Evolutionary conservation across 2,113 vertebrate species (phyloP).

Genomic region (Taxidea taxus): DNA sequence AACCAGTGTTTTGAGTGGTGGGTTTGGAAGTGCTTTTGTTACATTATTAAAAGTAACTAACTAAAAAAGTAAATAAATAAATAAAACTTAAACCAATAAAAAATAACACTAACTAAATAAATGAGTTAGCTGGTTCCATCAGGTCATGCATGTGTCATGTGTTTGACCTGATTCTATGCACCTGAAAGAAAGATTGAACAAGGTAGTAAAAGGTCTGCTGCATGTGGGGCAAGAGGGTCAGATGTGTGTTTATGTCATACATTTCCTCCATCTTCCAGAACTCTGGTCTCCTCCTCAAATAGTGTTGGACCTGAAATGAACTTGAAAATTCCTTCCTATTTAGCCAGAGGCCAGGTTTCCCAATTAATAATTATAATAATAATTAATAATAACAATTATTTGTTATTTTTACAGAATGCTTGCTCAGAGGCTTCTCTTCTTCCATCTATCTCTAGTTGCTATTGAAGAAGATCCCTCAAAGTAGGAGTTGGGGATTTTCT

Average conservation of each 20-base stretch:
- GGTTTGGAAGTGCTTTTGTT: neutral
- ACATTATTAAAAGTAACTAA: neutral
- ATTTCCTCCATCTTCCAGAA: neutral
- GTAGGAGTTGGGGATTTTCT: neutral
- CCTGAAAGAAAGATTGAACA: neutral
- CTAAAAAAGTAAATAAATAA: neutral
- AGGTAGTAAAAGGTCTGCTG: neutral
- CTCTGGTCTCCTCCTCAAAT: neutral
- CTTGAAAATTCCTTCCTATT: neutral
- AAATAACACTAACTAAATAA: neutral
- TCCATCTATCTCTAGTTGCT: neutral
- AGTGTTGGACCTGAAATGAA: neutral
- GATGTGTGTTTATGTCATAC: neutral
- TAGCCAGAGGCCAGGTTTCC: neutral
- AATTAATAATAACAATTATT: too few species aligned
- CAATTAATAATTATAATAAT: too few species aligned
- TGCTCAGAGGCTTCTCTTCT: neutral
- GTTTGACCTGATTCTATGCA: neutral
- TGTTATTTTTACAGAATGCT: neutral
- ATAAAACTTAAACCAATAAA: neutral
- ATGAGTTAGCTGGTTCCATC: neutral
- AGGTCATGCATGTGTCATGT: neutral
- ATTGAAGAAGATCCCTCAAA: neutral
- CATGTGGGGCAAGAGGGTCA: neutral
- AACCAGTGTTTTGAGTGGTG: neutral